Conservation (phyloP, 2,113 vertebrate species). For the Eleginops maclovinus region DNA sequence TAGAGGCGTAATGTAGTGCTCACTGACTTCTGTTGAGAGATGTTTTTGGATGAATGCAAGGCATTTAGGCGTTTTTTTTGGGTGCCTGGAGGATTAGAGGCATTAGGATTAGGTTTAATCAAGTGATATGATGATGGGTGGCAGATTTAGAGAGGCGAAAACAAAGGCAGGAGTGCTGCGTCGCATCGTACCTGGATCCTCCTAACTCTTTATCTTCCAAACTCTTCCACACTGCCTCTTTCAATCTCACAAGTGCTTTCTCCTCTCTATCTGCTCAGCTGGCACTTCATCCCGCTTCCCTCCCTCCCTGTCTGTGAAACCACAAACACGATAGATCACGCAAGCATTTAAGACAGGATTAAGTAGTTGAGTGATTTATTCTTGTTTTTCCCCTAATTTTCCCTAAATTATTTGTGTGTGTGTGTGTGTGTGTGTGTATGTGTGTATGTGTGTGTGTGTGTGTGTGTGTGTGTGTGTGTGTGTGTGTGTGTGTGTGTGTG, state of each 20-base stretch:
- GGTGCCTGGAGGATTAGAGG: constrained; percentile 63
- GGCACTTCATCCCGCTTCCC: constrained; percentile 44
- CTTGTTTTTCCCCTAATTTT: constrained; percentile 60
- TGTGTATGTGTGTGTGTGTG: neutral
- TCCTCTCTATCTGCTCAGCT: constrained; percentile 49
- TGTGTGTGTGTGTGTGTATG: constrained; percentile 26
- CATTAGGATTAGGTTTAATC: constrained; percentile 74
- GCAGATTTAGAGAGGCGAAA: constrained; percentile 54
- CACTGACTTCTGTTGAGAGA: constrained; percentile 49
- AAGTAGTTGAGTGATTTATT: constrained; percentile 70
- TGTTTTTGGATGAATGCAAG: constrained; percentile 32
- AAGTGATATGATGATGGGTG: constrained; percentile 62
- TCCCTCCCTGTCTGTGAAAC: constrained; percentile 54
- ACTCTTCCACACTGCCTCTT: constrained; percentile 18
- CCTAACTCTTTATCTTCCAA: constrained; percentile 23
- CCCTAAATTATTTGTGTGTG: constrained; percentile 59
- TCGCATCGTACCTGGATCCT: constrained; percentile 46
- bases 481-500: neutral
- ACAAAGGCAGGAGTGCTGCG: constrained; percentile 37
- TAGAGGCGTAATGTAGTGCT: neutral
- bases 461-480: too few relatives aligned
- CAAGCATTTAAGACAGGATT: constrained; percentile 78
- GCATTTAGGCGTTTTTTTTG: constrained; percentile 34
- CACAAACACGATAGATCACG: constrained; percentile 72
- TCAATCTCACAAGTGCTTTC: constrained; percentile 55